Conservation (phyloP, 2,797 vertebrate species). For the Lindbergichthys nudifrons region DNA sequence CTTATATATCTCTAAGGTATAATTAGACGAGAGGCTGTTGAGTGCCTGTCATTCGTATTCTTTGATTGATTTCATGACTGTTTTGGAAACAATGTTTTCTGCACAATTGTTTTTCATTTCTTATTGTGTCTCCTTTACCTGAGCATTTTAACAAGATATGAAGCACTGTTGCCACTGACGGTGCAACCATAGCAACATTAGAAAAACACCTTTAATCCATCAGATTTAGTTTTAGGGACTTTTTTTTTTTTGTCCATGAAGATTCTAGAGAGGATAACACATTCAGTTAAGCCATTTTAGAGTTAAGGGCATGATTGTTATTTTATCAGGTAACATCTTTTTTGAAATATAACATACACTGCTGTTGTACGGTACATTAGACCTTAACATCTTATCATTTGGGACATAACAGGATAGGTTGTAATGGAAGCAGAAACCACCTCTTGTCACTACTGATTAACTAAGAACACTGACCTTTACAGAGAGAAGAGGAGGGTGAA, state of each 20-base stretch:
- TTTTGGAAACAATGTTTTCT: constrained; percentile 38
- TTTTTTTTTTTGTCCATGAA: constrained; percentile 18
- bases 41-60: constrained; percentile 31
- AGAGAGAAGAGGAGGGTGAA: constrained; percentile 43
- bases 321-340: constrained; percentile 41
- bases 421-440: constrained; percentile 54
- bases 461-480: constrained; percentile 69
- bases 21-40: constrained; percentile 54
- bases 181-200: constrained; percentile 51
- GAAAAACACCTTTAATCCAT: constrained; percentile 40
- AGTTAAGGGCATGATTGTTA: constrained; percentile 27
- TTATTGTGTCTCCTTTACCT: constrained; percentile 31
- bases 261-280: constrained; percentile 24
- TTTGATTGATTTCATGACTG: constrained; percentile 51
- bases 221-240: constrained; percentile 1
- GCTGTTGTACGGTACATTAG: constrained; percentile 24
- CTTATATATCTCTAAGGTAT: constrained; percentile 53
- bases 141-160: constrained; percentile 36
- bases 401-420: constrained; percentile 37
- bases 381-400: constrained; percentile 43
- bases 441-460: constrained; percentile 66
- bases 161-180: constrained; percentile 25
- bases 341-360: constrained; percentile 28
- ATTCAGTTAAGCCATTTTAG: constrained; percentile 28
- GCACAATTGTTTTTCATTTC: background rate